Evolutionary conservation across 2,113 vertebrate species (phyloP).

Genomic region (Galemys pyrenaicus): DNA sequence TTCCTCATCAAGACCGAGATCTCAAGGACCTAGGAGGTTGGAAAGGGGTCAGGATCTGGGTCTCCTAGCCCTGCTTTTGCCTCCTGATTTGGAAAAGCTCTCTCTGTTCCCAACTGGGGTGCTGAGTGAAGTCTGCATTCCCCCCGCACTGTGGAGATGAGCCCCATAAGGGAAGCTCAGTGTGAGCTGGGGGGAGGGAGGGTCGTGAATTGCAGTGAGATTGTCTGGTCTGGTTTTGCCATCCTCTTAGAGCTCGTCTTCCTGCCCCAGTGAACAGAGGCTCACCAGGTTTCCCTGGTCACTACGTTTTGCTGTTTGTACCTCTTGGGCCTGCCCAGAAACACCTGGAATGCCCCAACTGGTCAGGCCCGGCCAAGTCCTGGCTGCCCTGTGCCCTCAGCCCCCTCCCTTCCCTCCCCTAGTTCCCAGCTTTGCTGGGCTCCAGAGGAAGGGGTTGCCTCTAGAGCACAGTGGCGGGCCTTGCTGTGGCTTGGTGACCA

Average conservation of each 20-base stretch:
- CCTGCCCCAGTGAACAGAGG: neutral
- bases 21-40: neutral
- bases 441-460: neutral
- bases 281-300: neutral
- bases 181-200: neutral
- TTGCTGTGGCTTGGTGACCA: neutral
- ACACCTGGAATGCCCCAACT: neutral
- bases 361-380: neutral
- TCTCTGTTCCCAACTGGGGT: neutral
- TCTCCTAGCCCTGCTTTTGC: neutral
- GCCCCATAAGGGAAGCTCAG: neutral
- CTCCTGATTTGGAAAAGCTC: neutral
- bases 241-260: neutral
- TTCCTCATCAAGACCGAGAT: neutral
- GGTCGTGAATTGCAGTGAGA: neutral
- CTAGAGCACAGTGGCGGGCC: neutral
- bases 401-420: too few species aligned
- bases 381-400: neutral
- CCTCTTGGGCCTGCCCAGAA: neutral
- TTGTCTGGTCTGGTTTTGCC: neutral
- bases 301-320: neutral
- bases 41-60: neutral
- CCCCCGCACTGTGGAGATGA: neutral
- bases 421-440: neutral
- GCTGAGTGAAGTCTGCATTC: neutral